phyloP scores from a whole-genome alignment of 1,140 invertebrate genomes.

The Zaprionus ghesquierei region DNA sequence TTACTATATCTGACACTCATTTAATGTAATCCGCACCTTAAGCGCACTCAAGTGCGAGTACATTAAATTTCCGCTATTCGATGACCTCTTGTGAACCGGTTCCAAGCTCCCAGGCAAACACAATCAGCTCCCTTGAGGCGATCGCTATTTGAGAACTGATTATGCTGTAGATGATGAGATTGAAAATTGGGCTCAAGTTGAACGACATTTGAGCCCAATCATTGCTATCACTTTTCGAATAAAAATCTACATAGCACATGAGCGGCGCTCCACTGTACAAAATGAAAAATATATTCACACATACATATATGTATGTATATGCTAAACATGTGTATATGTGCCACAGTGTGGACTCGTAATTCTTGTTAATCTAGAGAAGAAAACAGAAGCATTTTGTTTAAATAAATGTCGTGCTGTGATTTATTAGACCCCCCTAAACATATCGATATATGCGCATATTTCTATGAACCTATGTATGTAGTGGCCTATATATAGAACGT shows the following conservation, averaged over 20 bases:
- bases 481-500: slow-evolving; percentile 7
- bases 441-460: slow-evolving; percentile 3
- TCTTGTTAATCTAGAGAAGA: background rate
- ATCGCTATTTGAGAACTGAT: slow-evolving; percentile 5
- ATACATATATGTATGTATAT: background rate
- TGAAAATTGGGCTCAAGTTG: slow-evolving; percentile 18
- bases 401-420: slow-evolving; percentile 26
- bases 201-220: slow-evolving; percentile 13
- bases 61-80: background rate
- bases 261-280: background rate
- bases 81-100: slow-evolving; percentile 4
- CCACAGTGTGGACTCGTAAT: background rate
- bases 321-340: background rate
- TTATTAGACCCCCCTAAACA: slow-evolving; percentile 13
- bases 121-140: background rate
- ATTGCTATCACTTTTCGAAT: slow-evolving; percentile 1
- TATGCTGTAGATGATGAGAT: slow-evolving; percentile 13
- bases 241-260: background rate
- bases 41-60: background rate
- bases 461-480: too few species aligned
- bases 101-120: background rate
- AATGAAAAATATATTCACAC: background rate
- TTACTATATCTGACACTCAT: background rate
- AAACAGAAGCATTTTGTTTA: slow-evolving; percentile 17
- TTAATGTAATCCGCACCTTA: background rate